Percentiles rank a stretch among this genome's conserved stretches.
These are phyloP conservation scores for Uropsilus gracilis DNA, from an alignment of 2,113 vertebrate species.

Conservation along the genomic window DNA sequence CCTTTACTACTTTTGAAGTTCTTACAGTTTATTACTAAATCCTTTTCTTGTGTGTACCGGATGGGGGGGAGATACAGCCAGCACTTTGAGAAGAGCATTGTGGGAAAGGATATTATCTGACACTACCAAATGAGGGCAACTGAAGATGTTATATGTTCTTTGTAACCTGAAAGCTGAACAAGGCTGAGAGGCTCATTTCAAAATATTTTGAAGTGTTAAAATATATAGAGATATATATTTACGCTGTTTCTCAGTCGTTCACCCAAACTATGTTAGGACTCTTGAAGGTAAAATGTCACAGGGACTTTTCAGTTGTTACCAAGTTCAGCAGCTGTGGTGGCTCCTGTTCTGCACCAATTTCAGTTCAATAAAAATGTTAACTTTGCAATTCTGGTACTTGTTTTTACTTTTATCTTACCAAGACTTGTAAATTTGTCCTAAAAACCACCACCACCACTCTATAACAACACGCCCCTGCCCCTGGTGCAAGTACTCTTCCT, in stretches of 20 bases:
- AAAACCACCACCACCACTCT: neutral
- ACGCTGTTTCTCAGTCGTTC: slow-evolving; percentile 32
- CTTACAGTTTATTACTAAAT: neutral
- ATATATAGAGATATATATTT: neutral
- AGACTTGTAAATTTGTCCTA: neutral
- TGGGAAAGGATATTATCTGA: neutral
- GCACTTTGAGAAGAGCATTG: neutral
- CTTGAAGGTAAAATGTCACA: neutral
- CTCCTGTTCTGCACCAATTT: slow-evolving; percentile 77
- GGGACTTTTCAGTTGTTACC: slow-evolving; percentile 10
- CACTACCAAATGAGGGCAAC: neutral
- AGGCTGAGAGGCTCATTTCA: slow-evolving; percentile 46
- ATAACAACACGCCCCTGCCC: neutral
- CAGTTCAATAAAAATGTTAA: slow-evolving; percentile 87
- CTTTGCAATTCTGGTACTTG: slow-evolving; percentile 67
- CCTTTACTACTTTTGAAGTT: slow-evolving; percentile 32
- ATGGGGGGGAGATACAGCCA: neutral
- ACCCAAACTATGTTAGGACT: neutral
- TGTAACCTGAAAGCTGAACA: slow-evolving; percentile 49
- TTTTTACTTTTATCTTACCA: slow-evolving; percentile 53
- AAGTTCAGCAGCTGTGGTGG: slow-evolving; percentile 65
- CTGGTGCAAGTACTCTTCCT: neutral
- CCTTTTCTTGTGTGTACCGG: neutral
- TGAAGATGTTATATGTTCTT: slow-evolving; percentile 42
- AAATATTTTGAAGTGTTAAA: slow-evolving; percentile 39